Percentiles rank a stretch among this genome's conserved stretches.
These are phyloP conservation scores for Lateolabrax maculatus DNA, from an alignment of 2,797 vertebrate species.

Conservation along the genomic window DNA sequence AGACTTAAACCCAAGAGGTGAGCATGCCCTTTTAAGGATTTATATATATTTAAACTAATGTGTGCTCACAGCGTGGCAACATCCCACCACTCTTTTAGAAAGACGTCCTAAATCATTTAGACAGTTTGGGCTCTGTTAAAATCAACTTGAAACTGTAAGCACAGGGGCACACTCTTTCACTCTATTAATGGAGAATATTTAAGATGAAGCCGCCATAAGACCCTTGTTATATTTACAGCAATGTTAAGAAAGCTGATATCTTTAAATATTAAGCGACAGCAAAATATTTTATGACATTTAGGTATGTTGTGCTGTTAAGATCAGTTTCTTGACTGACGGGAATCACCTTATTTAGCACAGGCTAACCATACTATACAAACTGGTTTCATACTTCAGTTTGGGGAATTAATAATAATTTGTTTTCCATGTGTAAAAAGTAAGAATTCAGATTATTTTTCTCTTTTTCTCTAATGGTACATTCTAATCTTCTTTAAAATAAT, in stretches of 20 bases:
- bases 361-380: neutral
- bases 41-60: conserved; percentile 49
- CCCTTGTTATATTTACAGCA: conserved; percentile 7
- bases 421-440: conserved; percentile 4
- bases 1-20: conserved; percentile 44
- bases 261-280: neutral
- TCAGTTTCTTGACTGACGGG: neutral
- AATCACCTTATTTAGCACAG: neutral
- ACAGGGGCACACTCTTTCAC: neutral
- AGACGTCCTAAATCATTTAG: conserved; percentile 67
- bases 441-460: neutral
- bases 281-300: neutral
- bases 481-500: conserved; percentile 21
- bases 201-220: neutral
- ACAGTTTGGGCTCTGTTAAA: conserved; percentile 46
- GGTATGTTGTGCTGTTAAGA: neutral
- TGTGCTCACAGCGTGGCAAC: conserved; percentile 11
- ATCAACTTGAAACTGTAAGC: conserved; percentile 51
- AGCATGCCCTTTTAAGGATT: conserved; percentile 41
- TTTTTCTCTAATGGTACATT: neutral
- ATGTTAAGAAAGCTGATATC: neutral
- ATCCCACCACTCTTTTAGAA: conserved; percentile 30
- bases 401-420: neutral
- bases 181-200: conserved; percentile 45
- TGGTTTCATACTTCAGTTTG: neutral